Base-by-base conservation (phyloP, 2,113 vertebrate genomes). In the Scomber japonicus region DNA sequence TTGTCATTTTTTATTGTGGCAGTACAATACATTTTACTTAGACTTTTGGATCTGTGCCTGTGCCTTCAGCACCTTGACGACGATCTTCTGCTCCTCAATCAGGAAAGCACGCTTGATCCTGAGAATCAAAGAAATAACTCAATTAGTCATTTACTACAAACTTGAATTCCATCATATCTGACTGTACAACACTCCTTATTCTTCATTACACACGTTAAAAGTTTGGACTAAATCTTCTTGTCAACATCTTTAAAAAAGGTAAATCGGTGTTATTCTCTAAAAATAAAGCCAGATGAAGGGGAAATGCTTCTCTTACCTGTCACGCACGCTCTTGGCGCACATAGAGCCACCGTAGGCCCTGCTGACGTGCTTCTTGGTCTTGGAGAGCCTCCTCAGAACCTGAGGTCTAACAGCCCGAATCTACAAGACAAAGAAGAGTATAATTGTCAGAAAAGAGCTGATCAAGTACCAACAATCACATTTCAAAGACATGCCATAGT, bases 51-150 rank as follows among this genome's bases (percentile, higher is more conserved):
- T 99, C 93, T 99, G 98, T 94, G 98, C 98, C 93, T 99, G 98
- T 83, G 98, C 98, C 95, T 99, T 99, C 64, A 99, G 94, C 71
- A 99, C 98, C 93, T 99, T 99, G 88, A 99, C 97, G 5, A 99
- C 98, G 0, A 99, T 99, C 95, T 99, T 99, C 97, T 99, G 98
- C 92, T 99, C 98, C 90, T 99, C 98, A 75, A 99, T 99, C 75
- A 99, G 96, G 91, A 99, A 99, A 93, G 98, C 98, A 67, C 98
- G 95, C 92, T 99, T 99, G 95, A 99, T 99, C 94, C 98, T 99
- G 63, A 40, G 35, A 40, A 40, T 40, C 31, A 35, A 40, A 40
- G 35, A 40, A 9, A 40, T 40, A 40, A 9, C 35, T 2, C 11
- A 12, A 19, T 21, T 0, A 27, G 35, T 40, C 7, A 40, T 40